Base-by-base conservation (phyloP, 2,888 invertebrate species). In the Iphiclides podalirius region DNA sequence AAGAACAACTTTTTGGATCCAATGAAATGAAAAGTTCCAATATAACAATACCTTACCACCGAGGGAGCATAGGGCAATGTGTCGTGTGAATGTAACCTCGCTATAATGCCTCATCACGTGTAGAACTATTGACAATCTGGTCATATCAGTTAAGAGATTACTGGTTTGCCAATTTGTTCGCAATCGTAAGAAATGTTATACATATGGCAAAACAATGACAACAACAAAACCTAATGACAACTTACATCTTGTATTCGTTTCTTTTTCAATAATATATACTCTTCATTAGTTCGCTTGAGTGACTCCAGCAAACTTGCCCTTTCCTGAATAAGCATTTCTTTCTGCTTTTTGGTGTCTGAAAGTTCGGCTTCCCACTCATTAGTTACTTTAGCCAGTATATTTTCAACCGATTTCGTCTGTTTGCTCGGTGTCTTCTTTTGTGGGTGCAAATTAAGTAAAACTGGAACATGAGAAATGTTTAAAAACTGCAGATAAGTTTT, bases 231-330 rank as follows among this genome's bases (percentile, higher is more conserved):
- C 26, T 26, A 26, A 26, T 20, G 33, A 42, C 44, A 58, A 90
- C 94, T 93, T 76, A 95, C 93, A 82, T 95, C 95, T 73, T 94
- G 93, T 62, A 95, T 89, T 45, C 95, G 90, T 71, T 95, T 95
- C 60, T 92, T 93, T 72, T 95, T 94, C 61, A 95, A 75, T 52
- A 91, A 80, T 72, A 94, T 93, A 63, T 94, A 93, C 66, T 95
- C 95, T 53, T 92, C 93, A 64, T 95, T 94, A 16, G 95, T 91
- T 47, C 92, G 86, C 66, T 92, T 92, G 37, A 94, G 83, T 59
- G 94, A 94, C 58, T 94, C 92, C 13, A 91, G 81, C 37, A 92
- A 64, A 34, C 87, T 88, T 61, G 78, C 90, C 54, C 90, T 91
- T 80, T 89, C 91, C 52, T 83, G 86, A 62, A 72, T 78, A 36